Conservation (phyloP, 2,113 vertebrate genomes). For the Bambusicola thoracicus region DNA sequence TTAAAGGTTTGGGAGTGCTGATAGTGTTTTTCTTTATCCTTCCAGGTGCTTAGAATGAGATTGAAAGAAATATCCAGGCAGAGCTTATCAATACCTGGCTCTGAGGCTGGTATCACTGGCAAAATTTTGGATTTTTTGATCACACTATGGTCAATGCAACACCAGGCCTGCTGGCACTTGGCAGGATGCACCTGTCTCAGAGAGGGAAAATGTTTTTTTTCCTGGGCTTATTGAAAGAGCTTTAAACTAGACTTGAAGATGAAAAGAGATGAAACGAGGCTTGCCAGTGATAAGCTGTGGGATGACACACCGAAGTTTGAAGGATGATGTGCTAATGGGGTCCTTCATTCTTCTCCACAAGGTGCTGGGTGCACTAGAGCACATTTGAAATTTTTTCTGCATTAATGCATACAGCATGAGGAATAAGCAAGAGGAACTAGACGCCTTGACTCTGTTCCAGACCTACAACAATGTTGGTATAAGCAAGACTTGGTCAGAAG, state of each 20-base stretch:
- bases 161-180: not conserved
- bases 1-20: not conserved
- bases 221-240: not conserved
- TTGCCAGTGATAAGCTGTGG: not conserved
- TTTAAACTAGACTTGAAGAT: not conserved
- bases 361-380: not conserved
- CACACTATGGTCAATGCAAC: not conserved
- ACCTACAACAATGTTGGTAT: not conserved
- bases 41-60: not conserved
- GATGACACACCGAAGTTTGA: not conserved
- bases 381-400: not conserved
- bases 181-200: not conserved
- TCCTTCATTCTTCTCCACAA: not conserved
- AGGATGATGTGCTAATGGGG: not conserved
- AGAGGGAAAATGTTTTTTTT: not conserved
- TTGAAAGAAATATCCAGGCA: not conserved
- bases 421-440: not conserved
- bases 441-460: not conserved
- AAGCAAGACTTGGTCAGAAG: not conserved
- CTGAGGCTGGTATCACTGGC: not conserved
- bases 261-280: not conserved
- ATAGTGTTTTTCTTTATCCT: not conserved
- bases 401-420: not conserved
- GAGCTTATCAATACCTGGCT: not conserved
- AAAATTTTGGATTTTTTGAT: not conserved